Percentiles rank a stretch among this genome's conserved stretches.
These are phyloP conservation scores for Todus mexicanus DNA, from an alignment of 2,797 vertebrate species.

Conservation along the genomic window DNA sequence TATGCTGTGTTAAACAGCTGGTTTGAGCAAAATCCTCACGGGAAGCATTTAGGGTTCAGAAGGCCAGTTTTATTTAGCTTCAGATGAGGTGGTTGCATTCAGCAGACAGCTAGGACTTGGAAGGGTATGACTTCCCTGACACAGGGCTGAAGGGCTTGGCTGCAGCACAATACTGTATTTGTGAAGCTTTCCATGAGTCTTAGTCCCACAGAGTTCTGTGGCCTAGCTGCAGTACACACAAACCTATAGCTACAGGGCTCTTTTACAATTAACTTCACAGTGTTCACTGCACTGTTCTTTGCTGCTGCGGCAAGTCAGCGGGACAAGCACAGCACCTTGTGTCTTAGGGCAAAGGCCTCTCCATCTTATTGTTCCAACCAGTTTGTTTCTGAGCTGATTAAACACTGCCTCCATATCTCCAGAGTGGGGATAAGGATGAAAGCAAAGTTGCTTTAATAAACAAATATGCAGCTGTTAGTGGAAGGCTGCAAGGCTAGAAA, in stretches of 20 bases:
- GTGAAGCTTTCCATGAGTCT: not conserved
- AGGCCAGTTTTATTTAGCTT: not conserved
- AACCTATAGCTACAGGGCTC: not conserved
- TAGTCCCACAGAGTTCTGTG: not conserved
- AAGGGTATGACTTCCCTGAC: not conserved
- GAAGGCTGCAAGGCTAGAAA: not conserved
- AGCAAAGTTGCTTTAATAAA: not conserved
- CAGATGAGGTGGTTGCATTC: not conserved
- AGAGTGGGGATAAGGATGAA: not conserved
- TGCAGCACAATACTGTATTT: fast-evolving
- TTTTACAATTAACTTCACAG: not conserved
- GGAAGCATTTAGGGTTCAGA: not conserved
- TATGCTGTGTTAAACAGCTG: not conserved
- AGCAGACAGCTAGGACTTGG: no score
- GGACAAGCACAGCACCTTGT: not conserved
- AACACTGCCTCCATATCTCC: not conserved
- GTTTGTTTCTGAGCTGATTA: not conserved
- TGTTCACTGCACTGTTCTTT: not conserved
- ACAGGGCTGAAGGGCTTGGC: not conserved
- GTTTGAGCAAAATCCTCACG: not conserved
- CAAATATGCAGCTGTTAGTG: not conserved
- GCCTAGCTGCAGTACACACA: not conserved
- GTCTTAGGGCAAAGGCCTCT: not conserved
- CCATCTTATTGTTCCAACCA: not conserved
- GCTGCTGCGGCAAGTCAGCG: not conserved